Percentiles rank a stretch among this genome's conserved stretches.
phyloP scores from a whole-genome alignment of 2,888 invertebrate genomes.

The Cynaeus angustus region DNA sequence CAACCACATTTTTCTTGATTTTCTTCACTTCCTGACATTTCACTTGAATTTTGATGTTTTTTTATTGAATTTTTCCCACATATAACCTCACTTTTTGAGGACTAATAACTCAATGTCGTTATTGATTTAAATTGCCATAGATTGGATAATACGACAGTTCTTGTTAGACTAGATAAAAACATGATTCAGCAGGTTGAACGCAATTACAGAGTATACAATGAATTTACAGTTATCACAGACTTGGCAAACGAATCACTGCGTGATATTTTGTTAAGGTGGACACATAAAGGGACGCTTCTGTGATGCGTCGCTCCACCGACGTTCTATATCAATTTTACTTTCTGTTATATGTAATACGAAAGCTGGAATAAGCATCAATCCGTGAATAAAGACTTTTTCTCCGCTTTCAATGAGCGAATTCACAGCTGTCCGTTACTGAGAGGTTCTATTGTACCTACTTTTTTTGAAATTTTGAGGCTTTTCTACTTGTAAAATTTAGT shows the following conservation, averaged over 20 bases:
- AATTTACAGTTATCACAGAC: not conserved
- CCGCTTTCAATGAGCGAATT: too few relatives aligned
- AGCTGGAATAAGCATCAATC: too few relatives aligned
- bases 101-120: not conserved
- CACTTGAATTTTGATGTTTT: constrained; percentile 45
- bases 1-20: constrained; percentile 70
- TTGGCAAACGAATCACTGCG: too few relatives aligned
- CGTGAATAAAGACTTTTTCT: too few relatives aligned
- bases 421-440: too few relatives aligned
- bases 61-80: constrained; percentile 7
- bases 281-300: not conserved
- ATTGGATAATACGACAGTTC: constrained; percentile 16
- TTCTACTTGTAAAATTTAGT: too few relatives aligned
- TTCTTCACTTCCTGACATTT: constrained; percentile 34
- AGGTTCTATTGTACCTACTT: not conserved
- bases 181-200: constrained; percentile 20
- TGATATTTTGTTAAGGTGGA: not conserved
- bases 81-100: constrained; percentile 33
- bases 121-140: constrained; percentile 15
- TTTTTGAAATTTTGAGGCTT: not conserved
- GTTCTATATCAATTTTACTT: too few relatives aligned
- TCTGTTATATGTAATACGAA: too few relatives aligned
- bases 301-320: too few relatives aligned
- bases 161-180: constrained; percentile 6
- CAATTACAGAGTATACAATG: not conserved